Conservation (phyloP, 1,140 invertebrate genomes). For the Polypedilum vanderplanki region DNA sequence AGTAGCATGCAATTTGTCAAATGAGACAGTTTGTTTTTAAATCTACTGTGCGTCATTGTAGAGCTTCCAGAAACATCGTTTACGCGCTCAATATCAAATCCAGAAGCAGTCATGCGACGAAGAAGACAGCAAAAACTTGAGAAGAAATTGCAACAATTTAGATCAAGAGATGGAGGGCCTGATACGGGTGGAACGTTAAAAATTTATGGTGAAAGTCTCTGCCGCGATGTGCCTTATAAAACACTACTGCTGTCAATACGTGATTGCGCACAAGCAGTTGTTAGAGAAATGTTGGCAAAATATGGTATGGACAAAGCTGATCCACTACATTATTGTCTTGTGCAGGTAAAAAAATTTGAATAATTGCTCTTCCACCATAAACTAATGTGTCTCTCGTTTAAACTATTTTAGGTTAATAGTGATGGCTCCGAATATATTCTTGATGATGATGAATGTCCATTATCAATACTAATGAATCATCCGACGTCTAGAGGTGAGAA, state of each 20-base stretch:
- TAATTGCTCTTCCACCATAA: slow-evolving; percentile 16
- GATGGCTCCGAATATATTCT: slow-evolving; percentile 81
- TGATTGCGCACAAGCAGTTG: slow-evolving; percentile 85
- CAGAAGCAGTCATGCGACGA: slow-evolving; percentile 96
- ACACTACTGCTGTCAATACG: slow-evolving; percentile 89
- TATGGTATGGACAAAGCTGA: slow-evolving; percentile 88
- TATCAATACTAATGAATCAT: slow-evolving; percentile 90
- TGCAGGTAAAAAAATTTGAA: slow-evolving; percentile 63
- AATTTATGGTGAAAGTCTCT: slow-evolving; percentile 95
- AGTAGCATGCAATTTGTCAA: background rate
- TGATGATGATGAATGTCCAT: slow-evolving; percentile 94
- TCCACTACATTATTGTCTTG: slow-evolving; percentile 84
- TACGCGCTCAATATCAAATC: slow-evolving; percentile 97
- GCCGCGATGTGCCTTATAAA: slow-evolving; percentile 97
- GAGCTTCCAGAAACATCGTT: slow-evolving; percentile 97
- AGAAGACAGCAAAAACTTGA: slow-evolving; percentile 95
- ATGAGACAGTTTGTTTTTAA: background rate
- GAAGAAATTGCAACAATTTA: slow-evolving; percentile 92
- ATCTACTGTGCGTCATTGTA: slow-evolving; percentile 40
- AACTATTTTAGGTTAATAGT: slow-evolving; percentile 55
- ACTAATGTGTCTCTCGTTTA: slow-evolving; percentile 19
- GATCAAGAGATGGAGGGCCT: slow-evolving; percentile 88
- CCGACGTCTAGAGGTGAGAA: slow-evolving; percentile 72
- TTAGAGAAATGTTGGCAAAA: slow-evolving; percentile 94
- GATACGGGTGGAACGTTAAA: slow-evolving; percentile 90